Percentiles rank a stretch among this genome's conserved stretches.
Evolutionary conservation across 2,888 invertebrate species (phyloP).

Genomic region (Ceriagrion tenellum): DNA sequence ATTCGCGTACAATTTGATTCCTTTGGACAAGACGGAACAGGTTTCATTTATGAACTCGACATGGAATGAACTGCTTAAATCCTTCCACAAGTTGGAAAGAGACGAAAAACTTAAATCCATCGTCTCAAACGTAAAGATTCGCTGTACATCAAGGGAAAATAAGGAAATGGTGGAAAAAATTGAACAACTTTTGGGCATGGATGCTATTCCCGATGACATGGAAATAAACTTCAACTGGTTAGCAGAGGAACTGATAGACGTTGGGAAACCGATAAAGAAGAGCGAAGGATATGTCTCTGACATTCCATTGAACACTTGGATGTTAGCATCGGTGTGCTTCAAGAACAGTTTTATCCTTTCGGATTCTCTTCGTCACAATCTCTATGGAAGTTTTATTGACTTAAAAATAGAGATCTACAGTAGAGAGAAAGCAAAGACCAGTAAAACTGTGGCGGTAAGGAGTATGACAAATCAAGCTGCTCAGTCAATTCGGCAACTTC

Average conservation of each 20-base stretch:
- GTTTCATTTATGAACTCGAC: not conserved
- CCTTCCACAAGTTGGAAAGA: not conserved
- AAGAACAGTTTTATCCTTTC: too few relatives aligned
- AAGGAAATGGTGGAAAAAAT: too few relatives aligned
- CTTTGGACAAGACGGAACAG: not conserved
- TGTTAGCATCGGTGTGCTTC: not conserved
- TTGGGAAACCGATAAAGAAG: not conserved
- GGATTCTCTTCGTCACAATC: too few relatives aligned
- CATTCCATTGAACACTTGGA: not conserved
- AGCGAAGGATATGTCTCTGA: not conserved
- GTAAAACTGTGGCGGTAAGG: not conserved
- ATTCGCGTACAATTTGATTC: not conserved
- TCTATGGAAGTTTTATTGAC: not conserved
- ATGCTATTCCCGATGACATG: not conserved
- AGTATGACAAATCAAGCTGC: not conserved
- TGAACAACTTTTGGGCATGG: too few relatives aligned
- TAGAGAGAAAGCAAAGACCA: not conserved
- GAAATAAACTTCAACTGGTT: not conserved
- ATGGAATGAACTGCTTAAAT: not conserved
- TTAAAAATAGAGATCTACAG: not conserved
- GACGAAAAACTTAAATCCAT: not conserved
- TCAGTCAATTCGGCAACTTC: not conserved
- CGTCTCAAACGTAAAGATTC: too few relatives aligned
- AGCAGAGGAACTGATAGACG: not conserved
- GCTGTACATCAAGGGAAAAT: too few relatives aligned